Percentiles rank a stretch among this genome's conserved stretches.
Conservation (phyloP, 2,888 invertebrate genomes). For the Epirrhoe tristata region DNA sequence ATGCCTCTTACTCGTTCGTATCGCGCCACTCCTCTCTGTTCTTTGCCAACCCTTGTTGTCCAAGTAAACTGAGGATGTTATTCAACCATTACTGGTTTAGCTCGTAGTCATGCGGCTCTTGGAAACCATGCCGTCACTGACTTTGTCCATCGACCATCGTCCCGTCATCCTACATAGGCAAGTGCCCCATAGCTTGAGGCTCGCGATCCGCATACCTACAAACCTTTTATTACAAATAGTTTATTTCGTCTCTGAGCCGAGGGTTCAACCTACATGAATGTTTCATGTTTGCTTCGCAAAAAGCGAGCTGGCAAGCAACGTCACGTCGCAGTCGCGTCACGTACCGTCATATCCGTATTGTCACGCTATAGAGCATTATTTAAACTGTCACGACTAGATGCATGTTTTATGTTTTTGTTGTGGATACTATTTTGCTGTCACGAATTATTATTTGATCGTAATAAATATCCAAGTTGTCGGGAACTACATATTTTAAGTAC, state of each 20-base stretch:
- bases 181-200: too few species aligned
- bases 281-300: slow-evolving; percentile 39
- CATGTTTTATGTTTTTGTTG: slow-evolving; percentile 9
- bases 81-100: too few species aligned
- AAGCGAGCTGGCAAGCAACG: slow-evolving; percentile 26
- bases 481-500: too few species aligned
- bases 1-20: too few species aligned
- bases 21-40: too few species aligned
- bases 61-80: too few species aligned
- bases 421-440: slow-evolving; percentile 1
- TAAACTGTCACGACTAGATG: slow-evolving; percentile 37
- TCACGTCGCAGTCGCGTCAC: slow-evolving; percentile 38
- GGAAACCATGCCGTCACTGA: too few species aligned
- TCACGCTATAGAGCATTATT: slow-evolving; percentile 39
- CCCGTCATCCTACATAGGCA: too few species aligned
- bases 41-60: too few species aligned
- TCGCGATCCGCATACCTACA: background rate
- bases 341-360: slow-evolving; percentile 44
- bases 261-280: slow-evolving; percentile 31
- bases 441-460: background rate
- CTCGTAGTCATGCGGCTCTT: too few species aligned
- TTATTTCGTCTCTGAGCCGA: slow-evolving; percentile 21
- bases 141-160: too few species aligned
- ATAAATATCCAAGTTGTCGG: too few species aligned
- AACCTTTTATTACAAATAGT: slow-evolving; percentile 12